Base-by-base conservation (phyloP, 2,113 vertebrate genomes). In the Notiomystis cincta region DNA sequence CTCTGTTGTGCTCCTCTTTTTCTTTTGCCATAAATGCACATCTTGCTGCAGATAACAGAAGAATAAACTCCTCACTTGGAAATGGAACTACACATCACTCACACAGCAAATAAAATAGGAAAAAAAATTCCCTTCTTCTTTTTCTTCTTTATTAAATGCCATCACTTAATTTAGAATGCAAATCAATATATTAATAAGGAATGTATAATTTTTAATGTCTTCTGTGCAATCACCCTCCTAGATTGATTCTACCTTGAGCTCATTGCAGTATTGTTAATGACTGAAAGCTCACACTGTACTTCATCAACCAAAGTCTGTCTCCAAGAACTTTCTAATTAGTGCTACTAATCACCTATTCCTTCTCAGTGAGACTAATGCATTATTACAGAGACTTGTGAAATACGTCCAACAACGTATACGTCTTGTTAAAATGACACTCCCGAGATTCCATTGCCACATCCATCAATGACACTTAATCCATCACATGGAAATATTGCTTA, bases 311-410 rank as follows among this genome's bases (percentile, higher is more conserved):
- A 96, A 96, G 80, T 96, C 96, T 95, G 94, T 96, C 94, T 97
- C 84, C 64, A 95, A 95, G 95, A 97, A 96, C 97, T 97, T 97
- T 97, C 97, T 98, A 98, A 98, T 97, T 98, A 98, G 97, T 96
- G 92, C 96, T 97, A 96, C 97, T 98, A 96, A 98, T 98, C 97
- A 97, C 95, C 95, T 96, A 94, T 95, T 98, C 96, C 93, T 96
- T 95, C 96, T 96, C 90, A 60, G 85, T 71, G 76, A 96, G 83
- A 93, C 87, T 87, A 81, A 95, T 94, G 95, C 83, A 93, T 97
- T 97, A 97, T 95, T 87, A 48, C 77, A 83, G 57, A 89, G 93
- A 92, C 96, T 95, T 87, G 95, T 95, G 96, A 97, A 98, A 97
- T 97, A 96, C 80, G 3, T 95, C 89, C 94, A 96, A 96, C 96